Base-by-base conservation (phyloP, 1,140 invertebrate species). In the Lanistes nyassanus region DNA sequence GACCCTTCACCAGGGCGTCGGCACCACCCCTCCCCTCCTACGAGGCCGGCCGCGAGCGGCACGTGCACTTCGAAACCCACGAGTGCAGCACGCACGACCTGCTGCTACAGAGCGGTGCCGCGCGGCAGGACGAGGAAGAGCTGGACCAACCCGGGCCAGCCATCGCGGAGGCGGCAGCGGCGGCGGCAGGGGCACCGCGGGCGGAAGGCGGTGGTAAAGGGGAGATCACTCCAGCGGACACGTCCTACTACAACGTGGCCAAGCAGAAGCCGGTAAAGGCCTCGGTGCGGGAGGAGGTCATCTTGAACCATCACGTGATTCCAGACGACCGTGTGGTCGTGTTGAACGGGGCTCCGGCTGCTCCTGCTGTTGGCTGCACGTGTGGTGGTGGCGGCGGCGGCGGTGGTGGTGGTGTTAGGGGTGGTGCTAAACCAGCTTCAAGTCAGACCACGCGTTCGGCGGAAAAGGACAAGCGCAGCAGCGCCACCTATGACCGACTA, bases 1-100 rank as follows among this genome's bases (percentile, higher is more conserved):
- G 78, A 31, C 74, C 79, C 6, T 80, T 80, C 47, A 76, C 42
- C 37, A 70, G 39, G 19, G 79, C 79, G 37, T 72, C 79, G 7
- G 79, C 79, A 0, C 79, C 79, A 0, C 76, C 76, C n/a, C 31
- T 78, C 16, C 51, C 68, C 31, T 69, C 67, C n/a, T 72, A 74
- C 37, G 64, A 64, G 34, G 19, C 34, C 19, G 72, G 65, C 3
- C 23, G n/a, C n/a, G 72, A 56, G 19, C 42, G 42, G 4, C 39
- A 70, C 26, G 23, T 47, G 42, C 42, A 47, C 42, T 47, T 47
- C 42, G 42, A 72, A 23, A 53, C 67, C 7, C 68, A 70, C 53
- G 70, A 37, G 36, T 36, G 4, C n/a, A 60, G 3, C 6, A 31
- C n/a, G 56, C 56, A 23, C 56, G 56, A 31, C 11, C 56, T 60